Evolutionary conservation across 2,113 vertebrate species (phyloP), one percentile per base, ranked within the genome.

Genomic region (Polypterus bichir): DNA sequence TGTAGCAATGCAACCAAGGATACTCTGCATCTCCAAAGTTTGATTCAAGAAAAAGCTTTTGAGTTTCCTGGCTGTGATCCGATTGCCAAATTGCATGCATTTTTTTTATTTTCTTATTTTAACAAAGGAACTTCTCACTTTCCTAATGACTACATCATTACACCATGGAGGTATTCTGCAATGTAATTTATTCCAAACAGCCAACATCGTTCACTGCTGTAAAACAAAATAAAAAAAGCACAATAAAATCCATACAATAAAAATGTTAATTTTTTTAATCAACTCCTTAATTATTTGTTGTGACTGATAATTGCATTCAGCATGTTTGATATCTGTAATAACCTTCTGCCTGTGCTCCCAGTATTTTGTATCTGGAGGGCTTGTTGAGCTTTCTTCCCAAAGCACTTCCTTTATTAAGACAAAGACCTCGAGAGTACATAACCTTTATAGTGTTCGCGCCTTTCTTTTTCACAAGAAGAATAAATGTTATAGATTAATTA

Each of bases 401-500:
- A 89, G 84, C 84, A 69, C 81, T 83, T 83, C 79, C 84, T 92
- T 93, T 93, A 93, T 89, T 74, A 86, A 92, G 88, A 93, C 90
- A 89, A 93, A 85, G 81, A 88, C 86, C 85, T 89, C 86, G 83
- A 78, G 82, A 87, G 88, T 89, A 87, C 88, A 81, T 90, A 92
- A 91, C 91, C 90, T 94, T 94, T 90, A 90, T 90, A 77, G 82
- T 85, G 85, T 88, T 83, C 83, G 84, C 89, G 90, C 88, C 89
- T 85, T 90, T 83, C 82, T 77, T 83, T 84, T 77, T 83, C 86
- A 89, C 86, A 92, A 92, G 88, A 90, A 91, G 88, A 91, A 91
- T 90, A 92, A 97, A 97, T 98, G 95, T 95, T 98, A 93, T 90
- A 94, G 91, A 98, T 96, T 93, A 95, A 96, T 97, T 96, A 94